Conservation (phyloP, 1,140 invertebrate species). For the Mesaphorura yosii region DNA sequence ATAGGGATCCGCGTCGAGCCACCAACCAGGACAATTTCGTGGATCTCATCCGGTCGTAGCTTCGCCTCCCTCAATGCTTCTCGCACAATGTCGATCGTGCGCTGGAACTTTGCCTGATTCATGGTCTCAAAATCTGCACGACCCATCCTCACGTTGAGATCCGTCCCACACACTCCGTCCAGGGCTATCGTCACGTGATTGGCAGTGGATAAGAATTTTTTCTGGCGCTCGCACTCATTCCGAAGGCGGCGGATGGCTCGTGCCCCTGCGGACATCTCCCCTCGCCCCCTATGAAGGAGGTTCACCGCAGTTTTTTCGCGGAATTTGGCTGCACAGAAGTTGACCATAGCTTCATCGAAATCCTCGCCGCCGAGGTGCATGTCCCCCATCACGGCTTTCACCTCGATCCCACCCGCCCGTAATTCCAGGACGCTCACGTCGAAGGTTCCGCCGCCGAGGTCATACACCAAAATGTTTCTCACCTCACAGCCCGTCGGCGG, state of each 20-base stretch:
- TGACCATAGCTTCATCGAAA: conserved; percentile 50
- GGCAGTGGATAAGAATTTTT: background rate
- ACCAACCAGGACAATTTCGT: conserved; percentile 45
- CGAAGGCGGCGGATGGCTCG: conserved; percentile 7
- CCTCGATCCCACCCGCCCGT: conserved; percentile 30
- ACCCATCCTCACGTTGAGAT: conserved; percentile 36
- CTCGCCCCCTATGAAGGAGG: conserved; percentile 29
- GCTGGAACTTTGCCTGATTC: conserved; percentile 34
- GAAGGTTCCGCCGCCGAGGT: conserved; percentile 36
- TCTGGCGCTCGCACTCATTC: conserved; percentile 11
- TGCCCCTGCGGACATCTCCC: conserved; percentile 59
- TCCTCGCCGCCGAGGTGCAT: conserved; percentile 43
- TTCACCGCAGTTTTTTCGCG: conserved; percentile 48
- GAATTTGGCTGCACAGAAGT: conserved; percentile 40
- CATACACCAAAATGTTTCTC: conserved; percentile 32
- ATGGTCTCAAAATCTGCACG: background rate
- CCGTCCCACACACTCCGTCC: background rate
- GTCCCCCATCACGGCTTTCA: conserved; percentile 54
- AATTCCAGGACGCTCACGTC: conserved; percentile 33
- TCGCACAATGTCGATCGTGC: conserved; percentile 95
- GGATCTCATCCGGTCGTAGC: conserved; percentile 94
- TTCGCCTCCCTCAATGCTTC: conserved; percentile 95
- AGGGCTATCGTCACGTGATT: background rate
- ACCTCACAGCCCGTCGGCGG: conserved; percentile 35
- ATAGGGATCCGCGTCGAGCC: conserved; percentile 1